A percentile compares a stretch with the other conserved stretches of the same genome.
Conservation (phyloP, 1,140 invertebrate species). For the Pseudachorutes palmiensis region DNA sequence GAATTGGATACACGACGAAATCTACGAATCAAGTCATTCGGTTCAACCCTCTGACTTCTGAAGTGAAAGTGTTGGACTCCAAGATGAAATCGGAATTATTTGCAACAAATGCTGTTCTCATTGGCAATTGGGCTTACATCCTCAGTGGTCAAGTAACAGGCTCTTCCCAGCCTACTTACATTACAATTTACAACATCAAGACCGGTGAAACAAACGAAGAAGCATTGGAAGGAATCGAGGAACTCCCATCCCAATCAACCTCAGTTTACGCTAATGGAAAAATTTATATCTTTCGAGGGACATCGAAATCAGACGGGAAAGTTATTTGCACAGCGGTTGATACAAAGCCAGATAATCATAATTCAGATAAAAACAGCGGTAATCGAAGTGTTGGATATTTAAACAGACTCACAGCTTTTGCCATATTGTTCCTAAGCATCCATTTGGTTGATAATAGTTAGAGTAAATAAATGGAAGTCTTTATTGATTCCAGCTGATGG, state of each 20-base stretch:
- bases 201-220: neutral
- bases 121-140: neutral
- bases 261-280: neutral
- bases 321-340: neutral
- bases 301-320: neutral
- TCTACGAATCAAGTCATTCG: neutral
- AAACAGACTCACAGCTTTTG: too few relatives aligned
- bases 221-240: neutral
- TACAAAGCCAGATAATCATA: too few relatives aligned
- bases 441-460: too few relatives aligned
- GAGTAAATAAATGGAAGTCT: too few relatives aligned
- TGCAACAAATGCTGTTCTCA: neutral
- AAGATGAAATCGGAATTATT: neutral
- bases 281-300: neutral
- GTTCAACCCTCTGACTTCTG: neutral
- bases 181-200: neutral
- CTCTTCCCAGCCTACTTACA: neutral
- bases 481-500: too few relatives aligned
- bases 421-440: too few relatives aligned
- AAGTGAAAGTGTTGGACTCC: neutral
- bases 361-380: too few relatives aligned
- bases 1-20: neutral
- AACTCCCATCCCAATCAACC: neutral
- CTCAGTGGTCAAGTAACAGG: neutral
- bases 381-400: too few relatives aligned